phyloP scores from a whole-genome alignment of 1,140 invertebrate species.

The Bombus huntii region DNA sequence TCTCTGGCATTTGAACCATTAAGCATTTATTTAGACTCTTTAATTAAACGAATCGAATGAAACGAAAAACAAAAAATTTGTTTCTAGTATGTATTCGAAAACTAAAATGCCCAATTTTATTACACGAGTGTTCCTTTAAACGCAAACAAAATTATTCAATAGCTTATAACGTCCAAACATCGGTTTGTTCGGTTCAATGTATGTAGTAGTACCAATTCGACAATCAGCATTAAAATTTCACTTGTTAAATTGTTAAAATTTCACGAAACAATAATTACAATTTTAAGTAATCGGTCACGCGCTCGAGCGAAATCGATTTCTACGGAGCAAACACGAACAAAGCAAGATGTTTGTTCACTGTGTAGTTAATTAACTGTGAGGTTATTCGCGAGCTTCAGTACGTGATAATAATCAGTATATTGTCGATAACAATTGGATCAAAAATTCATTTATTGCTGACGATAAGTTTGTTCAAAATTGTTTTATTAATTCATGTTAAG shows the following conservation, averaged over 20 bases:
- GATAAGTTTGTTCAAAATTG: not conserved
- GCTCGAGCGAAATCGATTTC: not conserved
- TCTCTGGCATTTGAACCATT: not conserved
- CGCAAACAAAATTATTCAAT: not conserved
- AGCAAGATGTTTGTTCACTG: not conserved
- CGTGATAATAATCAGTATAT: not conserved
- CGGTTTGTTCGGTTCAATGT: not conserved
- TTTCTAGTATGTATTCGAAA: too few relatives aligned
- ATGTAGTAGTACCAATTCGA: not conserved
- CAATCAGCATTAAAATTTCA: slow-evolving; percentile 4
- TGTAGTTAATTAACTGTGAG: not conserved
- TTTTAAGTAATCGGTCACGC: not conserved
- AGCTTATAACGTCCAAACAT: not conserved
- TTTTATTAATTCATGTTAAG: not conserved
- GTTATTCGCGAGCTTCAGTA: not conserved
- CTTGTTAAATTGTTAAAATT: not conserved
- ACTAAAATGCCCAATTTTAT: not conserved
- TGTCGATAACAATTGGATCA: not conserved
- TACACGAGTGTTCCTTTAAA: not conserved
- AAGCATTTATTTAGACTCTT: not conserved
- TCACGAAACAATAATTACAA: not conserved
- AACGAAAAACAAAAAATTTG: too few relatives aligned
- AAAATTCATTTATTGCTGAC: not conserved
- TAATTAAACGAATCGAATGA: not conserved
- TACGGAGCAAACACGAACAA: not conserved